phyloP scores from a whole-genome alignment of 2,797 vertebrate species.

The Molossus molossus region DNA sequence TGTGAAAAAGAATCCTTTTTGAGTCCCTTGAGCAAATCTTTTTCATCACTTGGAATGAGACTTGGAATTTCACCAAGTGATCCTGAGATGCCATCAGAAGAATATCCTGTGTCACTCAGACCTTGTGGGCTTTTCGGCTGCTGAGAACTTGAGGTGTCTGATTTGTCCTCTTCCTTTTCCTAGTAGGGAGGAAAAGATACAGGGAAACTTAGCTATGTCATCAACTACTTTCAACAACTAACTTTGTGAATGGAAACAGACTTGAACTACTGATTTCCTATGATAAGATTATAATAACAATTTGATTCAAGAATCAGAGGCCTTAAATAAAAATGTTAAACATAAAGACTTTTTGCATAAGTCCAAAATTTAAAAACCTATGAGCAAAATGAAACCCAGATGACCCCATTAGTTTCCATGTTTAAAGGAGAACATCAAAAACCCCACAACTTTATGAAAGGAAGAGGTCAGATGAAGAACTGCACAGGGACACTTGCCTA shows the following conservation, averaged over 20 bases:
- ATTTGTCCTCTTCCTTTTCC: constrained; percentile 93
- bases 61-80: constrained; percentile 93
- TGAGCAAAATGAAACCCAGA: not conserved
- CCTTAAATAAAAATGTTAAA: not conserved
- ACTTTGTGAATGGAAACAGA: not conserved
- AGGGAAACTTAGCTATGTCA: constrained; percentile 66
- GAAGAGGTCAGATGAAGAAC: not conserved
- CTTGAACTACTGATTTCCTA: not conserved
- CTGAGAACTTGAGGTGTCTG: constrained; percentile 91
- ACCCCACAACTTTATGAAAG: not conserved
- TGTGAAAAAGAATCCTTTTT: constrained; percentile 91
- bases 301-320: not conserved
- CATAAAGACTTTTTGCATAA: not conserved
- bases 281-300: not conserved
- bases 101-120: constrained; percentile 93
- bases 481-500: not conserved
- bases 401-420: not conserved
- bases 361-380: not conserved
- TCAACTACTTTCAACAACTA: not conserved
- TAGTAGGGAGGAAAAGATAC: constrained; percentile 89
- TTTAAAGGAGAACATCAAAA: not conserved
- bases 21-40: constrained; percentile 91
- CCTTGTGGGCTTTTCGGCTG: constrained; percentile 93
- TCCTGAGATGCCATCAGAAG: constrained; percentile 93
- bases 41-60: constrained; percentile 91